Base-by-base conservation (phyloP, 1,140 invertebrate genomes). In the Pseudoatta argentina region DNA sequence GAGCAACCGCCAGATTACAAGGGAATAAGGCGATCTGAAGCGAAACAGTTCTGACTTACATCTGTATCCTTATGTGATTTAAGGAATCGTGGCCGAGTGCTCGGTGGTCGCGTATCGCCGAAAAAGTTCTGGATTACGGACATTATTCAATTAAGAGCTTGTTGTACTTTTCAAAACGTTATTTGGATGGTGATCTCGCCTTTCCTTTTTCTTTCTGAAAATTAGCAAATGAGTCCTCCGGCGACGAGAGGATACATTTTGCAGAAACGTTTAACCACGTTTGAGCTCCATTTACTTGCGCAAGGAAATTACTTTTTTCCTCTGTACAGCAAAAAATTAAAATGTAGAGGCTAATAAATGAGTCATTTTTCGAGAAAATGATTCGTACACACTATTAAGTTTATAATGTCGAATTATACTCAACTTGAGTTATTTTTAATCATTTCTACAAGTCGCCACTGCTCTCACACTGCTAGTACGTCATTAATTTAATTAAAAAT, bases 121-220 rank as follows among this genome's bases (percentile, higher is more conserved):
- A 90, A 87, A 86, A 90, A 81, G 51, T 12, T 39, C 24, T 57
- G 76, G 69, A 90, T 90, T 89, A 87, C 72, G 86, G 78, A 75
- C 86, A 90, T 90, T 89, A 89, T 90, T 90, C 81, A 90, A 90
- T 90, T 90, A 89, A 76, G 59, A 51, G 48, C 81, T 89, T 72
- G 79, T 85, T 81, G 78, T 75, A 75, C 67, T 89, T 90, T 89
- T 64, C 34, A 79, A 79, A 39, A 77, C 14, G 24, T 63, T 76
- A 77, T 53, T 44, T 78, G 12, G 18, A 3, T 18, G n/a, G 21
- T 12, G n/a, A 16, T 18, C 59, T 64, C 16, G 57, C 14, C 48
- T 48, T 75, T 39, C 51, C 6, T 53, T 55, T 57, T 77, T 24
- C 27, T 51, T 77, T 21, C 27, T 44, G 24, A 59, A 83, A 75